phyloP scores from a whole-genome alignment of 2,797 vertebrate genomes.

The Decapterus maruadsi region DNA sequence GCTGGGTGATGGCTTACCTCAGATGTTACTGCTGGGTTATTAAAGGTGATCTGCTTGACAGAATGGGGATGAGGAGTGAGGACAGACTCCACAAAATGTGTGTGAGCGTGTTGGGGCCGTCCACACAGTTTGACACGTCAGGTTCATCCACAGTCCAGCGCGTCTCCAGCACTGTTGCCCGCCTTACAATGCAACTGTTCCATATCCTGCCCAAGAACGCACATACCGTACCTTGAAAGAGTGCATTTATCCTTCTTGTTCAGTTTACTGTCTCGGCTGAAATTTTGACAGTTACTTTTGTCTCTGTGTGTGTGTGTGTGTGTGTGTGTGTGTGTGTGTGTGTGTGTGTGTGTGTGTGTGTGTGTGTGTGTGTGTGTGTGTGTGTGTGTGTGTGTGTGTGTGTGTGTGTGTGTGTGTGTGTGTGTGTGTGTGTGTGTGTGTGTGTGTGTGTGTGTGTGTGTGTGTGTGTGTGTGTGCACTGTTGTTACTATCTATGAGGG shows the following conservation, averaged over 20 bases:
- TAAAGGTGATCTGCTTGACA: constrained; percentile 36
- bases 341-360: constrained; percentile 30
- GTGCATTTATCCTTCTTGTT: constrained; percentile 42
- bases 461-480: constrained; percentile 35
- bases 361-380: constrained; percentile 30
- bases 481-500: too few relatives aligned
- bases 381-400: constrained; percentile 30
- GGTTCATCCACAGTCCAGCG: constrained; percentile 81
- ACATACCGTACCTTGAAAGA: constrained; percentile 60
- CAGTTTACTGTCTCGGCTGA: constrained; percentile 39
- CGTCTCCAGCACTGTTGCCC: constrained; percentile 44
- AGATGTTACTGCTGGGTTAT: constrained; percentile 7
- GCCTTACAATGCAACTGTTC: constrained; percentile 77
- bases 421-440: constrained; percentile 30
- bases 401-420: constrained; percentile 30
- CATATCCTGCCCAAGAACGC: constrained; percentile 72
- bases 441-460: constrained; percentile 30
- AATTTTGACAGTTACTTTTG: constrained; percentile 37
- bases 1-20: constrained; percentile 30
- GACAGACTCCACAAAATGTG: constrained; percentile 44
- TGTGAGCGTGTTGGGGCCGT: constrained; percentile 64
- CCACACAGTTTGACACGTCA: constrained; percentile 44
- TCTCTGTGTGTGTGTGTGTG: constrained; percentile 2
- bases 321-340: constrained; percentile 30
- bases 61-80: constrained; percentile 26